phyloP scores from a whole-genome alignment of 2,113 vertebrate genomes.

The Myotis brandtii region DNA sequence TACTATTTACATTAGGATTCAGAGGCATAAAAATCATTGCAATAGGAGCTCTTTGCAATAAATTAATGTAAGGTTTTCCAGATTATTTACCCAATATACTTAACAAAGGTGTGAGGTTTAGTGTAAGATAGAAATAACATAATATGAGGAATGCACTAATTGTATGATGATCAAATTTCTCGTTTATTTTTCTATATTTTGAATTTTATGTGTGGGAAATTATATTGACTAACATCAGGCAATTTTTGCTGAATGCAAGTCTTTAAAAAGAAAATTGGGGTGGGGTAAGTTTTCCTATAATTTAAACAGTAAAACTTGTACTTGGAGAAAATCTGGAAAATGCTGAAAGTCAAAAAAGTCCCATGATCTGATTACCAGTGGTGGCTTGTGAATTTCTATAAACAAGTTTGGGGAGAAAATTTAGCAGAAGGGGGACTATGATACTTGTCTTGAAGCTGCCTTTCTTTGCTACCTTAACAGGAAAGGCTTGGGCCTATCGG shows the following conservation, averaged over 20 bases:
- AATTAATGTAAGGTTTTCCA: neutral
- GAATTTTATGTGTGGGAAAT: conserved; percentile 9
- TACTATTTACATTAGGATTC: neutral
- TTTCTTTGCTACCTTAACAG: conserved; percentile 1
- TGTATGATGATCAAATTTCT: conserved; percentile 26
- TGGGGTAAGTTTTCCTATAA: neutral
- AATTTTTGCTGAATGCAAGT: conserved; percentile 7
- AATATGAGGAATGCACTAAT: neutral
- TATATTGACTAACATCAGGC: neutral
- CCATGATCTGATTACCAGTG: neutral
- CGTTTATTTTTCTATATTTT: neutral
- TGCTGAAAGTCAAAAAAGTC: neutral
- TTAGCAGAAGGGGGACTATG: neutral
- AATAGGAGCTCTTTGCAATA: neutral
- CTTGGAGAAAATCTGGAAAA: neutral
- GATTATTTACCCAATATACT: neutral
- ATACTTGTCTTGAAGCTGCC: neutral
- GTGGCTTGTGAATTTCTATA: neutral
- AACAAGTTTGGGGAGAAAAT: neutral
- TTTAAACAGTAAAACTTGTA: conserved; percentile 24
- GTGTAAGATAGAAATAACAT: neutral
- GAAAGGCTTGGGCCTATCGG: neutral
- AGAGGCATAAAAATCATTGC: neutral
- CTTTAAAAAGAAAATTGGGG: neutral
- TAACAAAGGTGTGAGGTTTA: neutral